These are phyloP conservation scores for Mus spretus DNA, from an alignment of 2,797 vertebrate genomes.

Conservation along the genomic window DNA sequence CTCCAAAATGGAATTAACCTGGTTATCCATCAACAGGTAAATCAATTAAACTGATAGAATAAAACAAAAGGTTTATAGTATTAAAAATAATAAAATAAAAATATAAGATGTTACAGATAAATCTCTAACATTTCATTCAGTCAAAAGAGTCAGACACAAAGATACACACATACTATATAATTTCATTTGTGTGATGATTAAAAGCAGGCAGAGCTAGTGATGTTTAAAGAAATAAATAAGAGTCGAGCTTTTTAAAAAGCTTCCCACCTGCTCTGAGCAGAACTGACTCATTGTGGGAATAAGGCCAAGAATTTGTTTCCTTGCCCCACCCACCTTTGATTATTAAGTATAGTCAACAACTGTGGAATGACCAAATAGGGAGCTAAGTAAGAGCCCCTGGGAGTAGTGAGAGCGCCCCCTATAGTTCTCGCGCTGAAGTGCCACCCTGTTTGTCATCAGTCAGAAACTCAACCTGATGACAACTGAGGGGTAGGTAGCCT, in stretches of 20 bases:
- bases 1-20: not conserved
- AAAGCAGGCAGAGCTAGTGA: not conserved
- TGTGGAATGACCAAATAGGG: not conserved
- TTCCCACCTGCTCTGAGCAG: not conserved
- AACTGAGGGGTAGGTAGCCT: not conserved
- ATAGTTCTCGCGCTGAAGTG: not conserved
- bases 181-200: not conserved
- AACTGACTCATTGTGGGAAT: not conserved
- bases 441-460: not conserved
- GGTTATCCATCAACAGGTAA: conserved; percentile 44
- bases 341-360: not conserved
- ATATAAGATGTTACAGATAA: not conserved
- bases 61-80: not conserved
- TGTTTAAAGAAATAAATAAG: not conserved
- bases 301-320: not conserved
- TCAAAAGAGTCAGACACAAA: conserved; percentile 1
- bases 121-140: conserved; percentile 10
- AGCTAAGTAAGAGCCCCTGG: not conserved
- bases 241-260: not conserved
- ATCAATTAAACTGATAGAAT: not conserved
- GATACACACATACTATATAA: not conserved
- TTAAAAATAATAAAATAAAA: conserved; percentile 2
- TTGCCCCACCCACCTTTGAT: not conserved
- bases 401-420: not conserved
- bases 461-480: not conserved